Conservation (phyloP, 2,888 invertebrate genomes). For the Pyrochroa serraticornis region DNA sequence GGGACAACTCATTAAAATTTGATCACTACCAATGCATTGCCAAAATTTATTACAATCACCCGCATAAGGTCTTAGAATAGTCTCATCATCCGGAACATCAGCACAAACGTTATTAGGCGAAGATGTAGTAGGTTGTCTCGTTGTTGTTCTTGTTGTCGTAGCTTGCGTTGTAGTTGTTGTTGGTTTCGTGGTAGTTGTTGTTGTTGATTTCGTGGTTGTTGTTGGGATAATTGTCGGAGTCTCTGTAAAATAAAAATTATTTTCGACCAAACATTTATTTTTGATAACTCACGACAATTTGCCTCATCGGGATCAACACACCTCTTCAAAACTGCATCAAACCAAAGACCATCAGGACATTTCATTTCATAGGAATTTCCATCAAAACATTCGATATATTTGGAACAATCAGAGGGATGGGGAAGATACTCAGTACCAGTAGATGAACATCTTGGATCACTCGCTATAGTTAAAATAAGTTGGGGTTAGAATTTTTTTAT, state of each 20-base stretch:
- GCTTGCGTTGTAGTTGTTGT: too few relatives aligned
- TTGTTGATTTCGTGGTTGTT: too few relatives aligned
- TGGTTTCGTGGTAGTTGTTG: too few relatives aligned
- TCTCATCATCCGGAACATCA: too few relatives aligned
- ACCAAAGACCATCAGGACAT: slow-evolving; percentile 12
- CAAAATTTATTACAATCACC: too few relatives aligned
- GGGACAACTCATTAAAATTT: background rate
- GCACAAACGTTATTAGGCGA: too few relatives aligned
- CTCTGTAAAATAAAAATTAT: background rate
- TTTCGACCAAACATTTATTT: background rate
- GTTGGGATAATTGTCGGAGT: too few relatives aligned
- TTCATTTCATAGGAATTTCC: slow-evolving; percentile 13
- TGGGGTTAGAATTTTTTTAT: background rate
- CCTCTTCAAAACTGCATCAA: background rate
- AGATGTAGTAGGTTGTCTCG: too few relatives aligned
- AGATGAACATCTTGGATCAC: slow-evolving; percentile 13
- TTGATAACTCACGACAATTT: slow-evolving; percentile 10
- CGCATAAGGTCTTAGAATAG: too few relatives aligned
- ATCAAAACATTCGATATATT: slow-evolving; percentile 20
- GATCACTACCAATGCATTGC: too few relatives aligned
- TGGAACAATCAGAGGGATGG: slow-evolving; percentile 10
- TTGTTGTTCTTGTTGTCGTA: too few relatives aligned
- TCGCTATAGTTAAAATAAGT: background rate
- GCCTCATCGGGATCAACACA: slow-evolving; percentile 9
- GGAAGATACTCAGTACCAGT: slow-evolving; percentile 13